A percentile compares a stretch with the other conserved stretches of the same genome.
phyloP scores from a whole-genome alignment of 2,797 vertebrate species.

The Poeciliopsis gracilis region DNA sequence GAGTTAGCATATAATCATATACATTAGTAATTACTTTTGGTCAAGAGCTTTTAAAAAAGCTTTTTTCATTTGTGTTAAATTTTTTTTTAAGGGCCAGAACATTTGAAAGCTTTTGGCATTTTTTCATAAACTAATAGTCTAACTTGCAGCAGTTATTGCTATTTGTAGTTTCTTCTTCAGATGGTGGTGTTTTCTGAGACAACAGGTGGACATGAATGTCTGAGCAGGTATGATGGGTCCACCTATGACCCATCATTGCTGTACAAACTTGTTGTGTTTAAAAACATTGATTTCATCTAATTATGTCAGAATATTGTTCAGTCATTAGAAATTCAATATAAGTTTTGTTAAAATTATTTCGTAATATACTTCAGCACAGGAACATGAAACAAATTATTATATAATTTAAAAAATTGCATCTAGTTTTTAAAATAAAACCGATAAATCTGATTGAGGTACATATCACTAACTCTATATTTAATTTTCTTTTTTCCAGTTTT shows the following conservation, averaged over 20 bases:
- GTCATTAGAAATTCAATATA: neutral
- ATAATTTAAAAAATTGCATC: too few relatives aligned
- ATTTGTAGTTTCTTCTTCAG: neutral
- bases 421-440: too few relatives aligned
- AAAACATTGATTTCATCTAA: neutral
- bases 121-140: neutral
- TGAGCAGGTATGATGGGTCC: neutral
- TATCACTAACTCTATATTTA: too few relatives aligned
- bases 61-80: neutral
- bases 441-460: too few relatives aligned
- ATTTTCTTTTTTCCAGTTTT: too few relatives aligned
- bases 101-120: neutral
- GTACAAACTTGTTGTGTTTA: neutral
- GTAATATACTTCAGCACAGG: too few relatives aligned
- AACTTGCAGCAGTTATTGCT: neutral
- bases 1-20: neutral
- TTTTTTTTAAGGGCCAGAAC: neutral
- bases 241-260: neutral
- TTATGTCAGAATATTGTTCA: neutral
- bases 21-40: neutral
- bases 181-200: neutral
- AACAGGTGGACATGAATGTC: neutral
- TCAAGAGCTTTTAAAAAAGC: neutral
- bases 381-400: too few relatives aligned
- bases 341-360: too few relatives aligned